Conservation (phyloP, 2,797 vertebrate genomes). For the Lophius americanus region DNA sequence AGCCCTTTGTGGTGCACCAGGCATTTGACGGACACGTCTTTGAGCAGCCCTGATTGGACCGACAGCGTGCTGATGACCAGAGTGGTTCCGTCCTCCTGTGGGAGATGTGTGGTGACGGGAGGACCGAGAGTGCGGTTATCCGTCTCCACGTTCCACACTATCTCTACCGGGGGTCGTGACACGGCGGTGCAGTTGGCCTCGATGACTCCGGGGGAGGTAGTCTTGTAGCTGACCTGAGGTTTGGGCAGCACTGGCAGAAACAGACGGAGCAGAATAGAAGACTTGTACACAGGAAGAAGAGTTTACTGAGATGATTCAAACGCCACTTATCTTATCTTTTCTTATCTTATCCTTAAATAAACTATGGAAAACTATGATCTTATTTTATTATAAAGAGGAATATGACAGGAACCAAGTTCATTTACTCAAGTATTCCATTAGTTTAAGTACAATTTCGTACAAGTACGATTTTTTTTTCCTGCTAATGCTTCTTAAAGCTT, state of each 20-base stretch:
- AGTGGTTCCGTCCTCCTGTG: slow-evolving; percentile 80
- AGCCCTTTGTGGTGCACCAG: slow-evolving; percentile 85
- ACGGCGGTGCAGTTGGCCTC: slow-evolving; percentile 84
- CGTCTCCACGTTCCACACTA: slow-evolving; percentile 85
- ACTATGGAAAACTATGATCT: too few relatives aligned
- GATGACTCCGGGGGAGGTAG: slow-evolving; percentile 79
- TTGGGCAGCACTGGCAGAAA: slow-evolving; percentile 80
- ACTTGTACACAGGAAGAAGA: not conserved
- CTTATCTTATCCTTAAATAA: too few relatives aligned
- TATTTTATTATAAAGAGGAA: too few relatives aligned
- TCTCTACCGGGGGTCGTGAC: slow-evolving; percentile 80
- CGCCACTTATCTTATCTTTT: too few relatives aligned
- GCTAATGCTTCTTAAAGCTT: too few relatives aligned
- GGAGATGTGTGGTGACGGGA: slow-evolving; percentile 57
- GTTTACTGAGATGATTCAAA: not conserved
- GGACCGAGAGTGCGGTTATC: slow-evolving; percentile 82
- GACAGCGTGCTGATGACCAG: slow-evolving; percentile 82
- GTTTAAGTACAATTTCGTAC: too few relatives aligned
- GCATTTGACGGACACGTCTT: slow-evolving; percentile 85
- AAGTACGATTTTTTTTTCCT: too few relatives aligned
- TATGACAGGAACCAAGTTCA: too few relatives aligned
- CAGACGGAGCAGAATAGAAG: not conserved
- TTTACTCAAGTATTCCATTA: too few relatives aligned
- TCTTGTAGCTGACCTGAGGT: slow-evolving; percentile 86
- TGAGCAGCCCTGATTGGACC: slow-evolving; percentile 78